Base-by-base conservation (phyloP, 2,797 vertebrate species). In the Acanthis flammea region DNA sequence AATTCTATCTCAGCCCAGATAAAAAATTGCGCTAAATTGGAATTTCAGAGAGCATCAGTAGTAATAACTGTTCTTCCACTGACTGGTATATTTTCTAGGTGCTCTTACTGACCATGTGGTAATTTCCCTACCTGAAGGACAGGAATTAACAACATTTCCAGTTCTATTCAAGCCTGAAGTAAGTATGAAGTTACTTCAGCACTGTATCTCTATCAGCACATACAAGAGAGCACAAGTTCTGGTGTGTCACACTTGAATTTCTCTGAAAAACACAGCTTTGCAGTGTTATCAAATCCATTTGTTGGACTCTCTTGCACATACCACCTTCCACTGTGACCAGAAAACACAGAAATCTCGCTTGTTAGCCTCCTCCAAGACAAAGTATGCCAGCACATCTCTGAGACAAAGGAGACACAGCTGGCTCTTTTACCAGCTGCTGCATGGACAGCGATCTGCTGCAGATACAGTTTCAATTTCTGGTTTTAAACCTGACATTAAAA, bases 391-490 rank as follows among this genome's bases (percentile, higher is more conserved):
- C 33, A n/a, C 71, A 71, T 48, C 65, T 28, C 35, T 0, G 16
- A 92, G 60, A 90, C 93, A 94, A 90, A 79, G 54, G 25, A 81
- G n/a, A 14, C 74, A 37, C 57, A 60, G 74, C 84, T 85, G 79
- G 80, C 63, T 65, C 51, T 76, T 80, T 17, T 6, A 66, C 66
- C 66, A 81, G 83, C 51, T 70, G 76, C 86, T 54, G 71, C 18
- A 4, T 0, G 27, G 60, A 71, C 47, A 63, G 21, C 5, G 18
- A 66, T 44, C 51, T 72, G 70, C 62, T 88, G 53, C 60, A 90
- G 15, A 68, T 6, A 51, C 3, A 51, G 51, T 37, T 85, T 51
- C 55, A 75, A 58, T 45, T 86, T 62, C 35, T 74, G 55, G 19
- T 72, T 89, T 76, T 37, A 86, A 81, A 83, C n/a, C 22, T 35